Evolutionary conservation across 2,113 vertebrate genomes (phyloP).

Genomic region (Passerina amoena): DNA sequence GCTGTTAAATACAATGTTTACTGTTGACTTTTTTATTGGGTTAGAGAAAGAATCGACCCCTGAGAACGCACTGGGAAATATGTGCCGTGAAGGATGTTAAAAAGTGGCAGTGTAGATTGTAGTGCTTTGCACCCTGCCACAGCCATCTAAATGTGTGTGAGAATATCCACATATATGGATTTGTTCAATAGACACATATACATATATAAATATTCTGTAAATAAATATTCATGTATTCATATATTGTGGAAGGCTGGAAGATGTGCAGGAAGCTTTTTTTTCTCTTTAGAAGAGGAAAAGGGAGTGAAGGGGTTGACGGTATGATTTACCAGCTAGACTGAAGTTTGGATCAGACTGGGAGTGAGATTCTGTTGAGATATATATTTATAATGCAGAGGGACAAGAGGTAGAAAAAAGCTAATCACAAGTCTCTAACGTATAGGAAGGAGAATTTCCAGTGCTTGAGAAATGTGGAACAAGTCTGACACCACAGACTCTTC

Average conservation of each 20-base stretch:
- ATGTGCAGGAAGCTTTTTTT: not conserved
- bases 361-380: not conserved
- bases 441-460: not conserved
- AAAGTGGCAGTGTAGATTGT: not conserved
- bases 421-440: not conserved
- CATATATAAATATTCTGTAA: not conserved
- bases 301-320: not conserved
- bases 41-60: not conserved
- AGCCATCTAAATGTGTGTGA: not conserved
- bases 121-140: not conserved
- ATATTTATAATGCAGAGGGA: not conserved
- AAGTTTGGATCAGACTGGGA: not conserved
- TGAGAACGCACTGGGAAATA: not conserved
- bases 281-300: not conserved
- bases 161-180: not conserved
- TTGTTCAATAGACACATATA: not conserved
- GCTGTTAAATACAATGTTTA: not conserved
- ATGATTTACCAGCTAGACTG: not conserved
- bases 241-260: not conserved
- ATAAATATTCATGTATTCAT: not conserved
- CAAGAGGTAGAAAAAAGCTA: not conserved
- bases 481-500: not conserved
- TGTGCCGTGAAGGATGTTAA: rapidly evolving
- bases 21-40: not conserved
- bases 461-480: not conserved